Base-by-base conservation (phyloP, 2,797 vertebrate genomes). In the Sebastolobus alascanus region DNA sequence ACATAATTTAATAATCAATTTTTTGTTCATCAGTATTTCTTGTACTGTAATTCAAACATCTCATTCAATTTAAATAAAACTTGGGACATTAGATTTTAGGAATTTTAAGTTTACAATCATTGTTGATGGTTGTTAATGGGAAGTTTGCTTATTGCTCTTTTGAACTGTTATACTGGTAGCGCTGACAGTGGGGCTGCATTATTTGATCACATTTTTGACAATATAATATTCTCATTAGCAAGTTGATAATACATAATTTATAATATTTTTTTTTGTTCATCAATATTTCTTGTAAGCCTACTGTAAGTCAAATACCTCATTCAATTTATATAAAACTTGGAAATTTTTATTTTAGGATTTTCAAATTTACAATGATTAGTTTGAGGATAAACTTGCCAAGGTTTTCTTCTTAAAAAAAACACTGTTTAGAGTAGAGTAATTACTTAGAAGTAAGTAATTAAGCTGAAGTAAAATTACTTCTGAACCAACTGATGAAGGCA, bases 381-480 rank as follows among this genome's bases (percentile, higher is more conserved):
- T 69, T 33, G 16, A 37, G 33, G 67, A 55, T 20, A 55, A 69
- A 11, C 31, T 27, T 58, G 7, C 25, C 27, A 25, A 25, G 46
- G 20, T 43, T 64, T 33, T 12, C 25, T 58, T 75, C 14, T 18
- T 58, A 12, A 58, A 56, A 56, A 76, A 66, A 35, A 12, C 8
- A 12, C 68, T 29, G 11, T 20, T 11, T 20, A 50, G 46, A 50
- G 46, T 50, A 50, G 0, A 20, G 46, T 4, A 50, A 50, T 50
- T 50, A 50, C 46, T 50, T 50, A 40, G 8, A 60, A 33, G 54
- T 46, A 50, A 80, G 54, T 27, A 50, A 80, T 27, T 22, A 63
- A 68, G 8, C 10, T 61, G 25, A 73, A n/a, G 6, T 50, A 20
- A 70, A 64, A 76, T 33, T 0, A 61, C 27, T 35, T 61, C 8